A percentile compares a stretch with the other conserved stretches of the same genome.
Conservation (phyloP, 1,140 invertebrate species). For the Amphibalanus amphitrite region DNA sequence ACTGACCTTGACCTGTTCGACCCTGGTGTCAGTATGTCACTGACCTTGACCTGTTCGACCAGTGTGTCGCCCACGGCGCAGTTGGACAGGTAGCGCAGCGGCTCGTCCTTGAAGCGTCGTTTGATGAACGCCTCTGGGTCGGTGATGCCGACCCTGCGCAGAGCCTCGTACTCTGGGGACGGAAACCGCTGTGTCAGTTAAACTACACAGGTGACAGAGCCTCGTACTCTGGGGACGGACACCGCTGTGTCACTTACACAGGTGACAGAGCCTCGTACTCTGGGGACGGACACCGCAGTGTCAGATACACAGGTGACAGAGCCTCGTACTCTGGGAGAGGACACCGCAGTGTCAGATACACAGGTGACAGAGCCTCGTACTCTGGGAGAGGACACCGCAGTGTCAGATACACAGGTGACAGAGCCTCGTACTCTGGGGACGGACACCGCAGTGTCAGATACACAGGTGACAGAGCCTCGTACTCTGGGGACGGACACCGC, state of each 20-base stretch:
- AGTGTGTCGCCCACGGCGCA: constrained; percentile 57
- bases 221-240: background rate
- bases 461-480: no score
- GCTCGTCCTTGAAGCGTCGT: constrained; percentile 51
- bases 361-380: background rate
- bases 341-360: background rate
- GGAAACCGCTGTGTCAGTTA: no score
- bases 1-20: no score
- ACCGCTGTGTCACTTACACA: no score
- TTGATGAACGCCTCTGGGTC: constrained; percentile 67
- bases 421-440: background rate
- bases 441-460: no score
- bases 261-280: no score
- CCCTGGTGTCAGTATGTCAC: no score
- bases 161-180: constrained; percentile 64
- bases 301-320: no score
- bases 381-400: background rate
- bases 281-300: no score
- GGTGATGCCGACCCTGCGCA: constrained; percentile 67
- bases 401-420: no score
- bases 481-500: background rate
- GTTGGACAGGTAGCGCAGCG: constrained; percentile 49
- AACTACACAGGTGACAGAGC: background rate
- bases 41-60: constrained; percentile 60
- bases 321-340: no score